Evolutionary conservation across 1,140 invertebrate species (phyloP).

Genomic region (Leptopilina clavipes): DNA sequence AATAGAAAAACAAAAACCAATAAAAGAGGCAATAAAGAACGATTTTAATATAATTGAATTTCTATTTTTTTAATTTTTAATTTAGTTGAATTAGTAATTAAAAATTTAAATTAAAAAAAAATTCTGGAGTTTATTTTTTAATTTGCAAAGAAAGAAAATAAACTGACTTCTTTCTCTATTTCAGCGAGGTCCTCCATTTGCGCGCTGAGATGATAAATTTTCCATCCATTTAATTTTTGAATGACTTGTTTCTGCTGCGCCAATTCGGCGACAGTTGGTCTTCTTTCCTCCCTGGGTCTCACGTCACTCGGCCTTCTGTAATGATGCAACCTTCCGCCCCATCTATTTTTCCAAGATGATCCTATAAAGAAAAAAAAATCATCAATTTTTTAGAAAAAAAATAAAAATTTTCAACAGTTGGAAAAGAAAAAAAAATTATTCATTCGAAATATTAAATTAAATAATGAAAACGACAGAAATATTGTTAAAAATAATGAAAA

Average conservation of each 20-base stretch:
- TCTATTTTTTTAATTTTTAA: too few species aligned
- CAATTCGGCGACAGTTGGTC: conserved; percentile 89
- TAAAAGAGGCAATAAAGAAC: too few species aligned
- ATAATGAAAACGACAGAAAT: conserved; percentile 28
- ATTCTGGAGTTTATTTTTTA: conserved; percentile 36
- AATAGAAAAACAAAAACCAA: too few species aligned
- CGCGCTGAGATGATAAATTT: conserved; percentile 91
- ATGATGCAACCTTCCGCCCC: conserved; percentile 83
- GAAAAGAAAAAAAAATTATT: too few species aligned
- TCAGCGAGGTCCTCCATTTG: conserved; percentile 94
- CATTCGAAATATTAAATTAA: too few species aligned
- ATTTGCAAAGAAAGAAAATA: conserved; percentile 65
- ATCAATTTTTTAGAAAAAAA: too few species aligned
- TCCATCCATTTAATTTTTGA: conserved; percentile 96
- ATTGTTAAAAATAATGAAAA: not conserved
- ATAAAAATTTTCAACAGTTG: too few species aligned
- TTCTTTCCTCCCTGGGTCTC: conserved; percentile 88
- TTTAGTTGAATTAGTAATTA: too few species aligned
- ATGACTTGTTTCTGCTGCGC: conserved; percentile 91
- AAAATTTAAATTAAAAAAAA: not conserved
- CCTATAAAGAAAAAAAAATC: conserved; percentile 70
- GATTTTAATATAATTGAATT: too few species aligned
- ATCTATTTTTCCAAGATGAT: conserved; percentile 73
- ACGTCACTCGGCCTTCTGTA: conserved; percentile 92
- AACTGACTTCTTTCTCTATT: conserved; percentile 74